Conservation (phyloP, 37 sponge, comb jelly and placozoan species). For the Beroe ovata region DNA sequence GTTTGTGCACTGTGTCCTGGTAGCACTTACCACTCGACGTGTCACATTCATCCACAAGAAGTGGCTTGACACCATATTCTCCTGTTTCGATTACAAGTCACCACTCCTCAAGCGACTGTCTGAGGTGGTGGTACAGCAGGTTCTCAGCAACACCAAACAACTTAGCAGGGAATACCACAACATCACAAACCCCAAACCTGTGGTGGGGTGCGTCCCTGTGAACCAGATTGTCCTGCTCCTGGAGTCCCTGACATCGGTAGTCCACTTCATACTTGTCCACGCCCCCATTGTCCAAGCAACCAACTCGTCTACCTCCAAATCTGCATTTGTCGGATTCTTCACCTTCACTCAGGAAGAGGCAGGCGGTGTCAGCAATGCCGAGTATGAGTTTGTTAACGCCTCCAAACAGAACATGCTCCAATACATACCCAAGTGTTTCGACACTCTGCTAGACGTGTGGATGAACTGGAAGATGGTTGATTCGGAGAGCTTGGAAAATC, state of each 20-base stretch:
- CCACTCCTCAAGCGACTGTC: constrained; percentile 45
- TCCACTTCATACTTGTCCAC: constrained; percentile 57
- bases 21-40: constrained; percentile 49
- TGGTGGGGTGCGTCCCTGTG: constrained; percentile 58
- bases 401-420: constrained; percentile 46
- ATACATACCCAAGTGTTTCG: constrained; percentile 48
- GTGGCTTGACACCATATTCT: constrained; percentile 63
- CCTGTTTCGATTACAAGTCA: constrained; percentile 57
- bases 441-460: constrained; percentile 48
- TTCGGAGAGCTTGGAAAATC: constrained; percentile 36
- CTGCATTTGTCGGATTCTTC: constrained; percentile 16
- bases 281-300: neutral
- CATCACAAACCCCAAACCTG: constrained; percentile 24
- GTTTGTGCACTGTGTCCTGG: constrained; percentile 49
- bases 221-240: constrained; percentile 52
- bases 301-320: neutral
- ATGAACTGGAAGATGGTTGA: constrained; percentile 62
- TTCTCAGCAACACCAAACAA: constrained; percentile 37
- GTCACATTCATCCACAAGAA: constrained; percentile 67
- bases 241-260: constrained; percentile 56
- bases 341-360: constrained; percentile 8
- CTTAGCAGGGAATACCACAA: constrained; percentile 51
- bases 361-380: neutral
- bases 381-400: constrained; percentile 40
- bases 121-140: constrained; percentile 37